Percentiles rank a stretch among this genome's conserved stretches.
Evolutionary conservation across 2,888 invertebrate species (phyloP).

Genomic region (Holacanthella duospinosa): DNA sequence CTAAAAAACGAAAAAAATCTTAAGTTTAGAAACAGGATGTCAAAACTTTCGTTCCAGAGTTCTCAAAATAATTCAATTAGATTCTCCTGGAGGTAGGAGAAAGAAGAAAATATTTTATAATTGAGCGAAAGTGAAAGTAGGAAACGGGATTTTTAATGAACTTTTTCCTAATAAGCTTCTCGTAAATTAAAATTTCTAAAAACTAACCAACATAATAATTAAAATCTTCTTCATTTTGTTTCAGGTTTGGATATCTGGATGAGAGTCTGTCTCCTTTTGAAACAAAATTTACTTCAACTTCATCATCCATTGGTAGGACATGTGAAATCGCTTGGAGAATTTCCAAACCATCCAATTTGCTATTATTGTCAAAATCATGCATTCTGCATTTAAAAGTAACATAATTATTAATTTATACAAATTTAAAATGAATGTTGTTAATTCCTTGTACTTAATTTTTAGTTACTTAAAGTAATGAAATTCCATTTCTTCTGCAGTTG

Average conservation of each 20-base stretch:
- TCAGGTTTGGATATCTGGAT: too few relatives aligned
- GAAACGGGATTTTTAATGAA: too few relatives aligned
- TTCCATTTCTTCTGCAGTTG: conserved; percentile 75
- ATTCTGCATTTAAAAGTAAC: conserved; percentile 42
- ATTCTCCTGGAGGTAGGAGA: background rate
- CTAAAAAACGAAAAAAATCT: conserved; percentile 47
- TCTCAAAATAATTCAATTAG: background rate
- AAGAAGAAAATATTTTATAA: too few relatives aligned
- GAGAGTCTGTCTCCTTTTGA: background rate
- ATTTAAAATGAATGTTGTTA: too few relatives aligned
- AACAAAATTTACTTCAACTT: background rate
- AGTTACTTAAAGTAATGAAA: conserved; percentile 65
- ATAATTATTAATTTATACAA: background rate
- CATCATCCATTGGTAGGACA: conserved; percentile 51
- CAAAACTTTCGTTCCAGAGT: background rate
- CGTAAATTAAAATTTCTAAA: conserved; percentile 2
- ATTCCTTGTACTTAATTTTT: too few relatives aligned
- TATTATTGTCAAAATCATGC: conserved; percentile 83
- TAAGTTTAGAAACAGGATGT: background rate
- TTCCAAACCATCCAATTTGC: conserved; percentile 79
- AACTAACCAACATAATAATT: conserved; percentile 45
- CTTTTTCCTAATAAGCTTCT: background rate
- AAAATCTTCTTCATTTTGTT: conserved; percentile 44
- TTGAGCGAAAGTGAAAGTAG: background rate
- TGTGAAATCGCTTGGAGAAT: conserved; percentile 71